phyloP scores from a whole-genome alignment of 2,113 vertebrate species.

The Ardeotis arabs region DNA sequence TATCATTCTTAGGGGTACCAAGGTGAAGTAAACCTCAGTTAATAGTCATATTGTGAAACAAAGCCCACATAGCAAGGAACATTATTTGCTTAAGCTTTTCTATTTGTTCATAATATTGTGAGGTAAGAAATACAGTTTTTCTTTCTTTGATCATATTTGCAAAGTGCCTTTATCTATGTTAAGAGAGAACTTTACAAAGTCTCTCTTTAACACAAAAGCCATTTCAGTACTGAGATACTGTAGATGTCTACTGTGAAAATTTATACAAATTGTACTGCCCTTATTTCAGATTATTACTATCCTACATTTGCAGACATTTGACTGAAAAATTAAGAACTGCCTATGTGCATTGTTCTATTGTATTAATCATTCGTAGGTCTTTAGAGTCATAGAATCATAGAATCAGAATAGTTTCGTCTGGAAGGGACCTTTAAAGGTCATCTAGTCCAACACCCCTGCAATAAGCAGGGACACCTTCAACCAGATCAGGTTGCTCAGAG shows the following conservation, averaged over 20 bases:
- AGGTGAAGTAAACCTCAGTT: neutral
- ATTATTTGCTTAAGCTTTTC: neutral
- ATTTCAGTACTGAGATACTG: neutral
- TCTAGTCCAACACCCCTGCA: too few relatives aligned
- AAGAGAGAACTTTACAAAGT: neutral
- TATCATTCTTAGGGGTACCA: neutral
- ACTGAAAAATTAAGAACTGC: neutral
- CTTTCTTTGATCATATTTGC: neutral
- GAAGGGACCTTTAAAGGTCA: too few relatives aligned
- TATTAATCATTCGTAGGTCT: fast-evolving
- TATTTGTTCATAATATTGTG: neutral
- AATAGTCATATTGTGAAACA: neutral
- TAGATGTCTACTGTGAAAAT: neutral
- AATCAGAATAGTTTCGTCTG: too few relatives aligned
- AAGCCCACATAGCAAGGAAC: neutral
- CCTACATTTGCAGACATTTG: neutral
- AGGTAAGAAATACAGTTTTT: neutral
- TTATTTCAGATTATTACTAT: neutral
- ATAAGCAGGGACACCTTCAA: too few relatives aligned
- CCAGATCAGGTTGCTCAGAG: too few relatives aligned
- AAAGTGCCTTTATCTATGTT: neutral
- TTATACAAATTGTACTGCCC: neutral
- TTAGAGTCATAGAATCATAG: too few relatives aligned
- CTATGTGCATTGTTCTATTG: neutral
- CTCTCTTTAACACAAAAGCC: neutral